Percentiles rank a stretch among this genome's conserved stretches.
Conservation (phyloP, 2,113 vertebrate species). For the Melanocharis versteri region DNA sequence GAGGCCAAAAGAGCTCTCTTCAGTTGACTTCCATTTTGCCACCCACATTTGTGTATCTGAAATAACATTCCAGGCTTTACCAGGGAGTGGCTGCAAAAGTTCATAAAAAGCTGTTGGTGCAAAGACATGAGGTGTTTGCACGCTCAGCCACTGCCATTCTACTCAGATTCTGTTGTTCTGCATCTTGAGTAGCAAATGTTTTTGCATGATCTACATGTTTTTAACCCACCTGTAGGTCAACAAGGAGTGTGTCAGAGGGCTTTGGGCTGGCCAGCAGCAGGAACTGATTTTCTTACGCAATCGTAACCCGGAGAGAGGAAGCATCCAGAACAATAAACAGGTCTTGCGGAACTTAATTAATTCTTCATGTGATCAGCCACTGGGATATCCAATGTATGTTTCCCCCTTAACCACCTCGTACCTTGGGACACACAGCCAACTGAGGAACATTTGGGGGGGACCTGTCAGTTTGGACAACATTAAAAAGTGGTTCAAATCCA, state of each 20-base stretch:
- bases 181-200: not conserved
- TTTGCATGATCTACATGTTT: not conserved
- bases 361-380: slow-evolving; percentile 96
- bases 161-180: not conserved
- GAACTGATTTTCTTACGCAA: slow-evolving; percentile 95
- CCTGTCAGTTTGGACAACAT: slow-evolving; percentile 86
- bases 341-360: slow-evolving; percentile 95
- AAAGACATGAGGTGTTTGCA: not conserved
- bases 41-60: not conserved
- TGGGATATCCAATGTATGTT: slow-evolving; percentile 98
- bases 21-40: not conserved
- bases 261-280: slow-evolving; percentile 97
- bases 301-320: slow-evolving; percentile 93
- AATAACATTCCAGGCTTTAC: not conserved
- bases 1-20: not conserved
- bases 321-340: slow-evolving; percentile 98
- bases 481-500: slow-evolving; percentile 86
- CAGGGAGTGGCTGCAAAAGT: not conserved
- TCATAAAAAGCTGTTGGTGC: not conserved
- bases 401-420: slow-evolving; percentile 95
- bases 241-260: slow-evolving; percentile 92
- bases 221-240: slow-evolving; percentile 82
- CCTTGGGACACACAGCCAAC: slow-evolving; percentile 87
- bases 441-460: slow-evolving; percentile 84
- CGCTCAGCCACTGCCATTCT: not conserved